These are phyloP conservation scores for Panthera uncia DNA, from an alignment of 2,113 vertebrate species.

Conservation along the genomic window DNA sequence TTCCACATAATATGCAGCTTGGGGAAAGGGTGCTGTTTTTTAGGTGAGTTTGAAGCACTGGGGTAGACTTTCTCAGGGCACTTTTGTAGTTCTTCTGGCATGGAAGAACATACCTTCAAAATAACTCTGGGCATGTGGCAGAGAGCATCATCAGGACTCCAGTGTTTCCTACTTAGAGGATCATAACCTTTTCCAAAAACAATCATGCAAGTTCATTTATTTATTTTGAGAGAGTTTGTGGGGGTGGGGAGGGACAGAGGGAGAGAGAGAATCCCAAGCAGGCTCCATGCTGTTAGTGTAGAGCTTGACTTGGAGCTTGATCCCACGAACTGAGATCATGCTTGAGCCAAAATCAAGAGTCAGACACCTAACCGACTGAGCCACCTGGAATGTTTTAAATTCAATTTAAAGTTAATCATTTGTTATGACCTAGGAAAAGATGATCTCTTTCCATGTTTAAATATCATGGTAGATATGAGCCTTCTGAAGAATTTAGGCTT, in stretches of 20 bases:
- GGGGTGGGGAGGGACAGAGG: no score
- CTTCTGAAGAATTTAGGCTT: constrained; percentile 30
- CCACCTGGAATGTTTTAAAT: not conserved
- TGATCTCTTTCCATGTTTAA: not conserved
- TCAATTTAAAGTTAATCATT: not conserved
- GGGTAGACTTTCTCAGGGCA: not conserved
- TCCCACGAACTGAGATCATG: no score
- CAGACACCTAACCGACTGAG: no score
- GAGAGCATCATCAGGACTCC: not conserved
- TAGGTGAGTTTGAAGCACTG: not conserved
- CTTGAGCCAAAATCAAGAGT: no score
- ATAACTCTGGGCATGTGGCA: not conserved
- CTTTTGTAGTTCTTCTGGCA: not conserved
- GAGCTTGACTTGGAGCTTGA: no score
- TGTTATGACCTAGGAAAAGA: not conserved
- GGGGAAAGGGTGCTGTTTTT: not conserved
- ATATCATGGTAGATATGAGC: not conserved
- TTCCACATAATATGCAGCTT: not conserved
- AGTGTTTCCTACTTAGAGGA: not conserved
- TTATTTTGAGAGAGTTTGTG: no score
- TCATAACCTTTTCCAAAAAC: not conserved
- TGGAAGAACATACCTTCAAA: not conserved
- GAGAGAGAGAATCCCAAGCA: no score
- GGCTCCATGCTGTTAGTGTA: no score
- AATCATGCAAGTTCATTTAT: not conserved